phyloP scores from a whole-genome alignment of 2,888 invertebrate genomes.

The Osedax frankpressi region DNA sequence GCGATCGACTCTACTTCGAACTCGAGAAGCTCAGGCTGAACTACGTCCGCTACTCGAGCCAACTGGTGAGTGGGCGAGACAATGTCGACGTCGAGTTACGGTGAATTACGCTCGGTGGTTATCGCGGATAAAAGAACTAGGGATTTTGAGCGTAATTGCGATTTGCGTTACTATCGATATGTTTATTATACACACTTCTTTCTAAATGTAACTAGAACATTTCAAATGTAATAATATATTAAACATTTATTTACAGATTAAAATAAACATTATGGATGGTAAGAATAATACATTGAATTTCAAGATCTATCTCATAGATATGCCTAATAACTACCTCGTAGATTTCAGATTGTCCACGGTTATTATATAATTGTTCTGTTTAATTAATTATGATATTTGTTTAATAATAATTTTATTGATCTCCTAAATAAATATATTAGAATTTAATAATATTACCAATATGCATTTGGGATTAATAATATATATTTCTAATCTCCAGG shows the following conservation, averaged over 20 bases:
- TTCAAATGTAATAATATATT: too few relatives aligned
- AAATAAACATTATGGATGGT: neutral
- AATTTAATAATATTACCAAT: too few relatives aligned
- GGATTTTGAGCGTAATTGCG: too few relatives aligned
- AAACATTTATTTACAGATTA: too few relatives aligned
- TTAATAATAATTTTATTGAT: neutral
- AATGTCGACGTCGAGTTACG: neutral
- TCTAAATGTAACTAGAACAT: too few relatives aligned
- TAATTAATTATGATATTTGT: neutral
- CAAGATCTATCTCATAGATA: neutral
- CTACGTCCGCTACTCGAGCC: neutral
- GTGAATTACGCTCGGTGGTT: too few relatives aligned
- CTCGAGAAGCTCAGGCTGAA: neutral
- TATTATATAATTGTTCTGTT: neutral
- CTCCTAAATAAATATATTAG: too few relatives aligned
- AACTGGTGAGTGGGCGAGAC: neutral
- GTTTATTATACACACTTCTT: too few relatives aligned
- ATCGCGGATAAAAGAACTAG: too few relatives aligned
- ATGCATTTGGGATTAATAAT: neutral
- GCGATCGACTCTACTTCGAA: neutral
- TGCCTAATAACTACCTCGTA: neutral
- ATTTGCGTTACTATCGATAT: too few relatives aligned
- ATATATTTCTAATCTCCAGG: neutral
- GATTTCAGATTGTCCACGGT: neutral
- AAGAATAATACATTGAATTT: neutral